These are phyloP conservation scores for Seira sanloemensis DNA, from an alignment of 2,888 invertebrate species.

Conservation along the genomic window DNA sequence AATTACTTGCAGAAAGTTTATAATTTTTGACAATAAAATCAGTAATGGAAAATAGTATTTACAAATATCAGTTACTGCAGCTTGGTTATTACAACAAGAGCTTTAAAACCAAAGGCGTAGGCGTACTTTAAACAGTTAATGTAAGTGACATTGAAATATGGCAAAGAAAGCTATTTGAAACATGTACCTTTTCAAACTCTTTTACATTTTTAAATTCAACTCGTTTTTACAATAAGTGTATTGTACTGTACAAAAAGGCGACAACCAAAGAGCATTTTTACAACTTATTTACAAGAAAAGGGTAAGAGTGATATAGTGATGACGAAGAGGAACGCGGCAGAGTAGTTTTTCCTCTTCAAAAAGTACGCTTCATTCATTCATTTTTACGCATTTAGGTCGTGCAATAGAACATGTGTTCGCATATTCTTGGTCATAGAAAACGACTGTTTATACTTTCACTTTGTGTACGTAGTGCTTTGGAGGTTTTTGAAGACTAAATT, in stretches of 20 bases:
- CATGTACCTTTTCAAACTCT: neutral
- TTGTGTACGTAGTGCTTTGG: too few relatives aligned
- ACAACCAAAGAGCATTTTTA: neutral
- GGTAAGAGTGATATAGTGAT: neutral
- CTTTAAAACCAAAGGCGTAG: too few relatives aligned
- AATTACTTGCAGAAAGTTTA: neutral
- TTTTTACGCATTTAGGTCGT: neutral
- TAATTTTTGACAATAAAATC: neutral
- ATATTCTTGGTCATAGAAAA: too few relatives aligned
- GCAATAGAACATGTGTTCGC: neutral
- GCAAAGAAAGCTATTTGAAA: constrained; percentile 22
- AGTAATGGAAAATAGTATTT: neutral
- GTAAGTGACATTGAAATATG: constrained; percentile 23
- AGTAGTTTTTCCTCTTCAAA: neutral
- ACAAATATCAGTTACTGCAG: neutral
- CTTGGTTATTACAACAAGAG: too few relatives aligned
- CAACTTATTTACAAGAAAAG: neutral
- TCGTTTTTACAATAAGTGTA: neutral
- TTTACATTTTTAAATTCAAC: neutral
- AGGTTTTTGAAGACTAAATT: too few relatives aligned
- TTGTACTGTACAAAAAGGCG: neutral
- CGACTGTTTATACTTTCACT: neutral
- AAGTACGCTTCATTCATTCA: neutral
- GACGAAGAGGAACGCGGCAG: neutral
- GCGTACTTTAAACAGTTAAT: neutral